These are phyloP conservation scores for Crotalus tigris DNA, from an alignment of 2,113 vertebrate genomes.

Conservation along the genomic window DNA sequence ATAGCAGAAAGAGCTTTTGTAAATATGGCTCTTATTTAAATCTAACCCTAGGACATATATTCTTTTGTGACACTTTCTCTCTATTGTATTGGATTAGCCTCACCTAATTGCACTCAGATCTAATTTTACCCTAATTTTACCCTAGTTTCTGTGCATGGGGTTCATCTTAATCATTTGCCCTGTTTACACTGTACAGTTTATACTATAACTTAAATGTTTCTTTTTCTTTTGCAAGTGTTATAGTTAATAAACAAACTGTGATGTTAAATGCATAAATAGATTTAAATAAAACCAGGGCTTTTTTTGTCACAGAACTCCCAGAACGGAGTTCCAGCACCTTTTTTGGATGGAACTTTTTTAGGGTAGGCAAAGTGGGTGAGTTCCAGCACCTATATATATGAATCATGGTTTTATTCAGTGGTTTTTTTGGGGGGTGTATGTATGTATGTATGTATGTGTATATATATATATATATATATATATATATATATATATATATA, in stretches of 20 bases:
- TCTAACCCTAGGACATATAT: neutral
- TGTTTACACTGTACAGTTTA: neutral
- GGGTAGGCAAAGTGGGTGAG: no score
- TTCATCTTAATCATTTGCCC: neutral
- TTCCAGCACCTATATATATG: no score
- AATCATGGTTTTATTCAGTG: no score
- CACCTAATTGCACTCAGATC: neutral
- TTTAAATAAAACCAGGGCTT: no score
- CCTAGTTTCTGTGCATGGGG: neutral
- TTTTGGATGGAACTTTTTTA: no score
- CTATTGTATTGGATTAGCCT: neutral
- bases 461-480: no score
- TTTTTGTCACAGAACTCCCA: no score
- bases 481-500: no score
- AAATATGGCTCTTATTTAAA: neutral
- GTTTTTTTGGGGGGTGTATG: no score
- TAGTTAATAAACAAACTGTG: neutral
- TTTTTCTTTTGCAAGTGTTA: neutral
- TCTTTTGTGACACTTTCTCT: neutral
- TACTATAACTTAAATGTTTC: neutral
- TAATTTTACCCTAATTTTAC: neutral
- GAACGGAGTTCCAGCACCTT: no score
- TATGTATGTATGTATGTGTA: no score
- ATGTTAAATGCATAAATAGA: no score
- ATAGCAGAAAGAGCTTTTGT: neutral